Evolutionary conservation across 2,888 invertebrate species (phyloP), one percentile per base, ranked within the genome.

Genomic region (Tipula vernalis): DNA sequence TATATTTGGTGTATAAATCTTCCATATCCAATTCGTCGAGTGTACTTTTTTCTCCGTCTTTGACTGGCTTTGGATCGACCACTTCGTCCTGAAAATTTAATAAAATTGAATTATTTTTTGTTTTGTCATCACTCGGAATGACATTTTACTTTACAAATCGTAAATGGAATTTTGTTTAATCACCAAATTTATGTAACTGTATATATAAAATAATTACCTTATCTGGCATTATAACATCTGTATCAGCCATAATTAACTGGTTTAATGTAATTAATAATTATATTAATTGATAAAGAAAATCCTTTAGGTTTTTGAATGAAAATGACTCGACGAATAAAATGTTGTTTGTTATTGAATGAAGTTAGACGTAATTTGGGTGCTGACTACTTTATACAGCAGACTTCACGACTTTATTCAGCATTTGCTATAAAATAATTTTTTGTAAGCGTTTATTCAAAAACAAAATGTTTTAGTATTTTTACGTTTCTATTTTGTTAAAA

Each of bases 1-100:
- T 99, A 90, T 96, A 98, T 92, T 98, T 98, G 13, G 98, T 98
- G 91, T 98, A 99, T 86, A 98, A 93, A 93, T 99, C 99, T 91
- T 98, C 98, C 83, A 96, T 93, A 91, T 98, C 98, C 88, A 96
- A 90, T 89, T 97, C 97, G 89, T 97, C 97, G 88, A 96, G 93
- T 18, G 94, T 90, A 87, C 91, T 93, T 89, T 95, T 95, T 15
- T 94, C 93, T 42, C 95, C 94, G 88, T 95, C 93, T 88, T 95
- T 94, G 88, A 94, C 92, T 87, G 93, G 94, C 90, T 95, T 95
- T n/a, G 92, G 91, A 89, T 95, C 95, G 71, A 92, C 92, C 86
- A 93, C 91, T 90, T 96, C 95, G 90, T 96, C 96, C 96, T 94
- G 89, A 87, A 90, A 90, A 88, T 36, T 41, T 18, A 44, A 28